Evolutionary conservation across 2,888 invertebrate species (phyloP).

Genomic region (Lysandra coridon): DNA sequence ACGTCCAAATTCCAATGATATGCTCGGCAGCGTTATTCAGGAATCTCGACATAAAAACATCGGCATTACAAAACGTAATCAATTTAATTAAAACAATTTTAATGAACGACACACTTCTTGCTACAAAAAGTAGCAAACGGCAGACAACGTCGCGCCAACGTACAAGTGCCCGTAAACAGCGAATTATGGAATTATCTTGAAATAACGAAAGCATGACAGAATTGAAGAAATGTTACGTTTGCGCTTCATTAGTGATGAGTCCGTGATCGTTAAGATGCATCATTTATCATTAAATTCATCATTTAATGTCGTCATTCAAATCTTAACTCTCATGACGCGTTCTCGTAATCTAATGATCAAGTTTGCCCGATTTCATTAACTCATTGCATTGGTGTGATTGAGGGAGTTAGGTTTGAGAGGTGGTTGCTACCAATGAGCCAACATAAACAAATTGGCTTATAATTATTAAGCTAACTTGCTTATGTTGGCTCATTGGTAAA

Average conservation of each 20-base stretch:
- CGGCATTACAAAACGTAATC: slow-evolving; percentile 2
- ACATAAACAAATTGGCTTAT: no score
- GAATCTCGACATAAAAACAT: slow-evolving; percentile 12
- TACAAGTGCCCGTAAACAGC: slow-evolving; percentile 38
- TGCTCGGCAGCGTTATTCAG: neutral
- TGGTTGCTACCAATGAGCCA: no score
- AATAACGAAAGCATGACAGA: slow-evolving; percentile 62
- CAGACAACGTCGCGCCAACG: slow-evolving; percentile 38
- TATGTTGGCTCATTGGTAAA: no score
- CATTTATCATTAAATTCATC: slow-evolving; percentile 7
- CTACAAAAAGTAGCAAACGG: neutral
- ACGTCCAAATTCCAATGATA: neutral
- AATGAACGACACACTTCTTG: neutral
- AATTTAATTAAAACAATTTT: slow-evolving; percentile 18
- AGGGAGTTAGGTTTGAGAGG: no score
- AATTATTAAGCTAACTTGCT: no score
- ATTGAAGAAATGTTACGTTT: slow-evolving; percentile 51
- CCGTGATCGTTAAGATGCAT: slow-evolving; percentile 39
- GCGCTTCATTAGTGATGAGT: slow-evolving; percentile 55
- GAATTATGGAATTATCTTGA: slow-evolving; percentile 44
- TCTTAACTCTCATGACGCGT: neutral
- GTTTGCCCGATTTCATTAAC: neutral
- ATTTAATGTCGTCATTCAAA: neutral
- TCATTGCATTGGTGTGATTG: no score
- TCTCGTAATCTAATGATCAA: neutral